Evolutionary conservation across 2,888 invertebrate genomes (phyloP), one percentile per base, ranked within the genome.

Genomic region (Mamestra brassicae): DNA sequence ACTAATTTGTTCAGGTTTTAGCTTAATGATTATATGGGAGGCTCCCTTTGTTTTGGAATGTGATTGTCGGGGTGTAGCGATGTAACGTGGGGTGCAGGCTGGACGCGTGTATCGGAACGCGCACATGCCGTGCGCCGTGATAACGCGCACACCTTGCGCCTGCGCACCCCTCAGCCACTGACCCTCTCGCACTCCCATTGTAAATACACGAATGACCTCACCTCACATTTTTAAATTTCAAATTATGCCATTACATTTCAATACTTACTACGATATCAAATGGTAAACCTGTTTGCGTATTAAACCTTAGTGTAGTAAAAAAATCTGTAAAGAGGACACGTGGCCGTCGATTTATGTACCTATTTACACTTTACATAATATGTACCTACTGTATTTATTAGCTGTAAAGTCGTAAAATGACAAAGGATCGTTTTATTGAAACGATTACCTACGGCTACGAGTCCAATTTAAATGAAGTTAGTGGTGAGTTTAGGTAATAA

Each of bases 141-240:
- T 96, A 96, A 92, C 93, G 93, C 88, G 91, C 93, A 95, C 96
- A 96, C 96, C 96, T 96, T 96, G 96, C 95, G 94, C 91, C 82
- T 81, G 92, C 89, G 89, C 92, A 92, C 94, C 94, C 94, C 93
- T 91, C 92, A 90, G 90, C 83, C 90, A 91, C 91, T 93, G 94
- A 94, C 95, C 95, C 95, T 87, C 89, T 90, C 88, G 88, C 89
- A 89, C 91, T 92, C 91, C 89, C 81, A 89, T 91, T 92, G 90
- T 92, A 82, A 80, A 84, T 52, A 83, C 64, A 83, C 71, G 58
- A 78, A 65, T 74, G 70, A 85, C 87, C 85, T 87, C 84, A 84
- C 85, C 26, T 26, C 69, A 69, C 66, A 62, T 68, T 74, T 85
- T 77, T 75, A 76, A 74, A 88, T 82, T 87, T 83, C 57, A 80